phyloP scores from a whole-genome alignment of 2,113 vertebrate genomes.

The Albula glossodonta region DNA sequence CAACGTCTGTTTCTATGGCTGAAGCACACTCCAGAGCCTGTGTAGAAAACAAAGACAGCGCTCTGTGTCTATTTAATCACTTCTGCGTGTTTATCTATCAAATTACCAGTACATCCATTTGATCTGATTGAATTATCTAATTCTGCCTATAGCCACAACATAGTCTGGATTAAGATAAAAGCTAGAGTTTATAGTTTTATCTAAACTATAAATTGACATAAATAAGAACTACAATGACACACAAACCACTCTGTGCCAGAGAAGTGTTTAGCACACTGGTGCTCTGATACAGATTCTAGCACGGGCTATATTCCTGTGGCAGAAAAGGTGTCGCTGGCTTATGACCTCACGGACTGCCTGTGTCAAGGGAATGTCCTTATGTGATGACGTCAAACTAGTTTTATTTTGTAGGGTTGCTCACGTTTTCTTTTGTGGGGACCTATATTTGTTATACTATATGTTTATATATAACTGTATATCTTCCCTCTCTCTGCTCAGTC shows the following conservation, averaged over 20 bases:
- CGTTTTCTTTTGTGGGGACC: no score
- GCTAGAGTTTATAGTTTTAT: no score
- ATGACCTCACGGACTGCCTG: neutral
- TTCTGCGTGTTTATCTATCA: neutral
- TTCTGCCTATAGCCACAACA: neutral
- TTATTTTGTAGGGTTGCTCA: neutral
- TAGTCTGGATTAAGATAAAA: neutral
- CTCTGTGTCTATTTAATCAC: neutral
- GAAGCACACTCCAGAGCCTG: neutral
- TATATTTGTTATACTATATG: no score
- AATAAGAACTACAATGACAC: neutral
- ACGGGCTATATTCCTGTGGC: neutral
- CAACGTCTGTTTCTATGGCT: neutral
- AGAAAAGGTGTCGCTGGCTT: neutral
- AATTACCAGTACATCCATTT: neutral
- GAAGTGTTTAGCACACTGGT: no score
- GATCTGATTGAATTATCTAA: neutral
- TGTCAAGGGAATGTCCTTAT: neutral
- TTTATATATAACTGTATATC: neutral
- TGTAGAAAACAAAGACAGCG: neutral
- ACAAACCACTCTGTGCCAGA: neutral
- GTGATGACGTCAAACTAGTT: neutral
- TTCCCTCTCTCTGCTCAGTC: neutral
- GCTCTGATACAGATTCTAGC: no score
- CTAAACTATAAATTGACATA: no score